phyloP scores from a whole-genome alignment of 2,888 invertebrate genomes.

The Xestia sexstrigata region DNA sequence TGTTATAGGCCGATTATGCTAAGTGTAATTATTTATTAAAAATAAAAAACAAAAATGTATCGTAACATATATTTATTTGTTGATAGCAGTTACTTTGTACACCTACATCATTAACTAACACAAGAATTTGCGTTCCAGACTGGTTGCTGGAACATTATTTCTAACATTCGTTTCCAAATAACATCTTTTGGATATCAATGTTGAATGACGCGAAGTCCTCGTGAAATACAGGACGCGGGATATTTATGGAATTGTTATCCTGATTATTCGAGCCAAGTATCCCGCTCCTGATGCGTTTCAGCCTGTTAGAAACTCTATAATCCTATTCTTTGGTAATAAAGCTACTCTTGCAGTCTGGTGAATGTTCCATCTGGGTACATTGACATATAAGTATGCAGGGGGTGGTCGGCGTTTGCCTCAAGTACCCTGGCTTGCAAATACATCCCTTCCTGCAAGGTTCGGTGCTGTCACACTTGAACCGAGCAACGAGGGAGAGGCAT shows the following conservation, averaged over 20 bases:
- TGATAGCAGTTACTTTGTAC: neutral
- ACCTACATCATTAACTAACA: neutral
- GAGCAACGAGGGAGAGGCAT: conserved; percentile 32
- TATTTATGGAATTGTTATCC: too few relatives aligned
- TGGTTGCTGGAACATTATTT: neutral
- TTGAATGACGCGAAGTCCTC: neutral
- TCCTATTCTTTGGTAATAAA: conserved; percentile 3
- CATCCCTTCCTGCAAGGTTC: conserved; percentile 47
- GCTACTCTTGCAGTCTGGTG: conserved; percentile 20
- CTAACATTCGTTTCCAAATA: neutral
- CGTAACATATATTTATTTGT: neutral
- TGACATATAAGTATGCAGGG: conserved; percentile 40
- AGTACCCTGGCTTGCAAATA: conserved; percentile 38
- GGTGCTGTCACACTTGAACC: conserved; percentile 33
- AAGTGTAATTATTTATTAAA: neutral
- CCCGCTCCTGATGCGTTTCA: neutral
- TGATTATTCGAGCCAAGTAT: neutral
- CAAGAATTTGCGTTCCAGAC: neutral
- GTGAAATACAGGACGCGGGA: neutral
- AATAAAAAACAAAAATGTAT: neutral
- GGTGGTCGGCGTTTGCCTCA: conserved; percentile 21
- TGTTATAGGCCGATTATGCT: neutral
- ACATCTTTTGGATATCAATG: neutral
- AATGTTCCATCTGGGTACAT: conserved; percentile 35
- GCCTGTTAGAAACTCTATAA: neutral